Evolutionary conservation across 2,888 invertebrate species (phyloP).

Genomic region (Leucozona laternaria): DNA sequence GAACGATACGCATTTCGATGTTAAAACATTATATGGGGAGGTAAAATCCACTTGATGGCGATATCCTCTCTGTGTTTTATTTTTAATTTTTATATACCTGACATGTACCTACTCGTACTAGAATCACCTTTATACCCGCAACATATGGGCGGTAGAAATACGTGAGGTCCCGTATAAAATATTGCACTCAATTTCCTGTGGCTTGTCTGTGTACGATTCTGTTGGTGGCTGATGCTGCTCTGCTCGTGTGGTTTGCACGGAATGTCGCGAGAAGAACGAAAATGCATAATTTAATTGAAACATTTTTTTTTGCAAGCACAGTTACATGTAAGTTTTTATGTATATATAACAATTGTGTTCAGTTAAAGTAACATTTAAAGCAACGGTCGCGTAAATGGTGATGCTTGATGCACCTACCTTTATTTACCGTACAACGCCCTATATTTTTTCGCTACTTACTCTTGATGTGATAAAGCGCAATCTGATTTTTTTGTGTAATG

Average conservation of each 20-base stretch:
- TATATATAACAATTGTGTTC: neutral
- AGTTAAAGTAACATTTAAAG: conserved; percentile 7
- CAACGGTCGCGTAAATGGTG: neutral
- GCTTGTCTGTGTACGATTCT: conserved; percentile 27
- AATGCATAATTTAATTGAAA: conserved; percentile 59
- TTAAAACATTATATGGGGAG: conserved; percentile 40
- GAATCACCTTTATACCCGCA: conserved; percentile 4
- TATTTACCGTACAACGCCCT: neutral
- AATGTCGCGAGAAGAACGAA: conserved; percentile 42
- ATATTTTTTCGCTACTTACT: conserved; percentile 6
- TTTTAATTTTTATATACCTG: conserved; percentile 40
- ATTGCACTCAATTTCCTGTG: conserved; percentile 60
- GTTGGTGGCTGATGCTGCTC: neutral
- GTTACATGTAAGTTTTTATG: conserved; percentile 15
- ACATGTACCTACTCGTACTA: neutral
- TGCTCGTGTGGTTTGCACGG: conserved; percentile 18
- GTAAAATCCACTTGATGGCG: neutral
- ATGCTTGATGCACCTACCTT: neutral
- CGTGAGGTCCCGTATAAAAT: conserved; percentile 45
- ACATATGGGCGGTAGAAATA: conserved; percentile 30
- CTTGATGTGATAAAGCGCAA: neutral
- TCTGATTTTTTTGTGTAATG: neutral
- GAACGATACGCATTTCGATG: conserved; percentile 68
- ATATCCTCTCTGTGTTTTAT: conserved; percentile 8
- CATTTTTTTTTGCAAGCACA: conserved; percentile 30